Conservation (phyloP, 2,113 vertebrate genomes). For the Gyps fulvus region DNA sequence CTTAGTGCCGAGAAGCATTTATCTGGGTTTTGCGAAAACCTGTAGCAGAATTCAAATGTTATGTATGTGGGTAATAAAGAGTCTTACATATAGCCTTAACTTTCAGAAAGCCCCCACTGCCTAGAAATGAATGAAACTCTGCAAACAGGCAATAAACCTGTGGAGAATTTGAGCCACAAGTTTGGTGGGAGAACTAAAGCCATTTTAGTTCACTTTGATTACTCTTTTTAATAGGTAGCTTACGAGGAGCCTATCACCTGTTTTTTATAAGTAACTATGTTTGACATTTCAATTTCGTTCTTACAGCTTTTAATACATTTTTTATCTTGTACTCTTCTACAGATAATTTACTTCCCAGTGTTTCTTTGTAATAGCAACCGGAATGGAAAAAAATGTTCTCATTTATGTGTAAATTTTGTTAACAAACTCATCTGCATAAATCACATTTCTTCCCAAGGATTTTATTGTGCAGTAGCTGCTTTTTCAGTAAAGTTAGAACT, state of each 20-base stretch:
- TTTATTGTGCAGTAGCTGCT: constrained; percentile 39
- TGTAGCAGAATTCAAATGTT: background rate
- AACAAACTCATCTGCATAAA: constrained; percentile 71
- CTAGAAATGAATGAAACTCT: background rate
- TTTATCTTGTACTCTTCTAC: constrained; percentile 73
- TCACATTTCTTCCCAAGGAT: constrained; percentile 46
- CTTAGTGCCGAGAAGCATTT: background rate
- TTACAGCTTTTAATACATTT: constrained; percentile 77
- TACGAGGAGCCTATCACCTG: constrained; percentile 47
- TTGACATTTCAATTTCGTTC: constrained; percentile 80
- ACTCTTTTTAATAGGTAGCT: constrained; percentile 20
- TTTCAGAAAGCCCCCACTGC: background rate
- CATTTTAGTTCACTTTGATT: constrained; percentile 62
- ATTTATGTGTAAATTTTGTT: constrained; percentile 80
- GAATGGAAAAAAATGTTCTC: constrained; percentile 70
- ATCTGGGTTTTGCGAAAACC: background rate
- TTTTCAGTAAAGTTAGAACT: constrained; percentile 48
- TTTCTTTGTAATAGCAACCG: constrained; percentile 71
- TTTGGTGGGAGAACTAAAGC: background rate
- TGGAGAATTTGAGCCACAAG: background rate
- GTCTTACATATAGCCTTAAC: background rate
- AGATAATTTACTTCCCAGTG: constrained; percentile 73
- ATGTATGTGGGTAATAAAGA: background rate
- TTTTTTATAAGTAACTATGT: constrained; percentile 70
- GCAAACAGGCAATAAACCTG: background rate